Conservation (phyloP, 2,797 vertebrate genomes). For the Cyclopterus lumpus region DNA sequence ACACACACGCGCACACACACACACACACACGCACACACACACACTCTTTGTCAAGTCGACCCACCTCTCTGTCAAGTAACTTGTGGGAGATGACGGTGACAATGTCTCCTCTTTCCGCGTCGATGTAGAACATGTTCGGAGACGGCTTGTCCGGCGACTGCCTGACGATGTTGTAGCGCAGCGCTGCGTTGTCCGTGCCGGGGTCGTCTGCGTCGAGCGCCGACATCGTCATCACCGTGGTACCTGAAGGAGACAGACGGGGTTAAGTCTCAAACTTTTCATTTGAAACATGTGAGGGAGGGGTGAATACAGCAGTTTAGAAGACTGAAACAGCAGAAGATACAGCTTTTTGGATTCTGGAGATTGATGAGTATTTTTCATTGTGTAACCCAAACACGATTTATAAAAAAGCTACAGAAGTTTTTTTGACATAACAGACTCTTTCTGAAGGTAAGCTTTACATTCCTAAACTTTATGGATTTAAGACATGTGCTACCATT, state of each 20-base stretch:
- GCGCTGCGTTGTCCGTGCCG: conserved; percentile 91
- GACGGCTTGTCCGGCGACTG: conserved; percentile 95
- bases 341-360: not conserved
- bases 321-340: not conserved
- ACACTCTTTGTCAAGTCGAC: conserved; percentile 10
- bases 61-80: conserved; percentile 93
- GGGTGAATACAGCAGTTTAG: not conserved
- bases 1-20: conserved; percentile 4
- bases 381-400: not conserved
- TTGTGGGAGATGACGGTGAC: conserved; percentile 93
- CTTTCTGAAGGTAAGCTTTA: not conserved
- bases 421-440: not conserved
- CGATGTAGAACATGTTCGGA: conserved; percentile 98
- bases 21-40: not conserved
- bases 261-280: not conserved
- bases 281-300: not conserved
- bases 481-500: not conserved
- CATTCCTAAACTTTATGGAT: not conserved
- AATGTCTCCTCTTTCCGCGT: conserved; percentile 94
- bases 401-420: not conserved
- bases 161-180: conserved; percentile 93
- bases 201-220: conserved; percentile 94
- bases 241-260: conserved; percentile 81
- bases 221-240: conserved; percentile 94
- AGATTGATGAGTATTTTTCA: not conserved